These are phyloP conservation scores for Rhinogobio ventralis DNA, from an alignment of 2,797 vertebrate genomes.

Conservation along the genomic window DNA sequence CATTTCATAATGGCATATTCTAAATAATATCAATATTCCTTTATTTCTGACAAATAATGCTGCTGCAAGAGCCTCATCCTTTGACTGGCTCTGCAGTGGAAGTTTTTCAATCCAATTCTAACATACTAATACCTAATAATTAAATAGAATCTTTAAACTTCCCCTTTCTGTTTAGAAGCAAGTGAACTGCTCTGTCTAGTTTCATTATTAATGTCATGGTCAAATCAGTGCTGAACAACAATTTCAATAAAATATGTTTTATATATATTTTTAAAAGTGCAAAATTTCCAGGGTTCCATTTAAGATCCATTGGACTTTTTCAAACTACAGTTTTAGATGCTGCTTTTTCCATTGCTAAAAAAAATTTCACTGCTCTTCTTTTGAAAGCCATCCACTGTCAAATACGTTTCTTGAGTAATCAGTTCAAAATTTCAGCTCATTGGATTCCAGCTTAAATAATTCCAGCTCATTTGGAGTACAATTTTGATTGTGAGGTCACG, in stretches of 20 bases:
- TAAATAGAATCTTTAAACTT: neutral
- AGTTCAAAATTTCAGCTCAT: neutral
- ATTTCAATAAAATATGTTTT: too few relatives aligned
- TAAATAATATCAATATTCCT: neutral
- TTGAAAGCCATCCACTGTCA: neutral
- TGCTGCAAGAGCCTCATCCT: neutral
- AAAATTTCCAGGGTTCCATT: neutral
- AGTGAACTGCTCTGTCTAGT: neutral
- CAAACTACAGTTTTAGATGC: neutral
- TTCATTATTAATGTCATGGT: slow-evolving; percentile 23
- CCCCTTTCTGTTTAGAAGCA: neutral
- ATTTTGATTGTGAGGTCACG: slow-evolving; percentile 17
- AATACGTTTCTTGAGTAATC: neutral
- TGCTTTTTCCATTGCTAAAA: neutral
- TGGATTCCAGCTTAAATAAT: neutral
- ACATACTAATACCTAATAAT: neutral
- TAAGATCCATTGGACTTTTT: neutral
- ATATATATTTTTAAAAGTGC: too few relatives aligned
- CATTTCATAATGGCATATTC: neutral
- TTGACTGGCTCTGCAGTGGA: neutral
- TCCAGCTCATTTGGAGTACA: neutral
- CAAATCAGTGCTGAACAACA: neutral
- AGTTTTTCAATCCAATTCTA: neutral
- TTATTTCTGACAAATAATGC: neutral
- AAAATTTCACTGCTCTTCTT: neutral